Evolutionary conservation across 2,888 invertebrate species (phyloP).

Genomic region (Euclidia mi): DNA sequence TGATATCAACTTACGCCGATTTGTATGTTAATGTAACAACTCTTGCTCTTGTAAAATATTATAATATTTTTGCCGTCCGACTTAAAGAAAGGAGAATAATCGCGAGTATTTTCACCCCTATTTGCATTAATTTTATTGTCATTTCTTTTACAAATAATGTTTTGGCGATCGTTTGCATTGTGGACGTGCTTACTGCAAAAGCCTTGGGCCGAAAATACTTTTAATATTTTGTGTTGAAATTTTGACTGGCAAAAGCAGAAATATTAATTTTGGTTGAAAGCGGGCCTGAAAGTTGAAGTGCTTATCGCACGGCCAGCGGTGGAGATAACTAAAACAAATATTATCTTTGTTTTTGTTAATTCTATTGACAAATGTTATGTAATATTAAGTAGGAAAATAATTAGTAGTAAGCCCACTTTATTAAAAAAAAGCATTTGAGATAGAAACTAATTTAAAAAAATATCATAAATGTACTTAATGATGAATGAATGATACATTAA

Average conservation of each 20-base stretch:
- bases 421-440: no score
- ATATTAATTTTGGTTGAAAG: constrained; percentile 6
- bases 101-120: constrained; percentile 71
- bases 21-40: constrained; percentile 84
- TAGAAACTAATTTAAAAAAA: no score
- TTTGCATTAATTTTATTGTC: constrained; percentile 68
- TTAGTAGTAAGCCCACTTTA: no score
- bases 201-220: neutral
- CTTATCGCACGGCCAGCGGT: constrained; percentile 15
- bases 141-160: constrained; percentile 47
- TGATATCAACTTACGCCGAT: constrained; percentile 74
- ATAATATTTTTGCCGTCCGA: constrained; percentile 68
- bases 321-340: constrained; percentile 21
- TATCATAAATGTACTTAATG: no score
- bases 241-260: neutral
- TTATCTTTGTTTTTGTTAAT: constrained; percentile 4
- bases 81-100: constrained; percentile 70
- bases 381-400: no score
- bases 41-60: constrained; percentile 82
- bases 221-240: neutral
- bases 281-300: neutral
- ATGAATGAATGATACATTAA: no score
- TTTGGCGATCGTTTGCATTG: constrained; percentile 33
- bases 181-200: constrained; percentile 11
- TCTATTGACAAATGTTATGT: no score